Evolutionary conservation across 2,797 vertebrate species (phyloP), one percentile per base, ranked within the genome.

Genomic region (Gephyroberyx darwinii): DNA sequence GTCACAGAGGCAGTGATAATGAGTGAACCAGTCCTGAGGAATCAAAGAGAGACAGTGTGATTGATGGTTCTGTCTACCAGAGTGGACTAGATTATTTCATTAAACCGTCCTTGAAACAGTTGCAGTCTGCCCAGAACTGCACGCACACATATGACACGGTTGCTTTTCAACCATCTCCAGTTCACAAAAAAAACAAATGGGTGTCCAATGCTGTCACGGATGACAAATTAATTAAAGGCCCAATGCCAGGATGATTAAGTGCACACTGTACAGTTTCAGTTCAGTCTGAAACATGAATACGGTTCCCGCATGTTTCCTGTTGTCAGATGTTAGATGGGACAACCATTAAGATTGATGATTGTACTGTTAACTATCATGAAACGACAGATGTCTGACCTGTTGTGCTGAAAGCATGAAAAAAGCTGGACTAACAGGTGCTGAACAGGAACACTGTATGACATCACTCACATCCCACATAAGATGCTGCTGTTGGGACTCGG

Each of bases 401-500:
- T 82, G 87, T 76, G 41, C 81, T 76, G 75, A 59, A 65, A 65
- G 71, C 55, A 70, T 45, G 47, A 71, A 81, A 88, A 89, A 90
- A 93, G 84, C 88, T 91, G 89, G 87, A 87, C 66, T 58, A 75
- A 65, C 89, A 88, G 85, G 82, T 87, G 86, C 65, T 54, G 78
- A 84, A 81, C 65, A 63, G 71, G 70, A 75, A 81, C 74, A 69
- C 72, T 64, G 81, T 77, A 73, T 81, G 75, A 81, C 71, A 72
- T 75, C 78, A 41, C 60, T 65, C 68, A 61, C 81, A 70, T 17
- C 74, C 80, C 56, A 67, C 54, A 77, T 90, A 86, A 86, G 78
- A 83, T 83, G 73, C 67, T 78, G 69, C 62, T 74, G 78, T 12
- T 37, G 48, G 26, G 20, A 65, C 19, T 67, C 60, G 35, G 64